A percentile compares a stretch with the other conserved stretches of the same genome.
These are phyloP conservation scores for Sisor rabdophorus DNA, from an alignment of 2,113 vertebrate genomes.

Conservation along the genomic window DNA sequence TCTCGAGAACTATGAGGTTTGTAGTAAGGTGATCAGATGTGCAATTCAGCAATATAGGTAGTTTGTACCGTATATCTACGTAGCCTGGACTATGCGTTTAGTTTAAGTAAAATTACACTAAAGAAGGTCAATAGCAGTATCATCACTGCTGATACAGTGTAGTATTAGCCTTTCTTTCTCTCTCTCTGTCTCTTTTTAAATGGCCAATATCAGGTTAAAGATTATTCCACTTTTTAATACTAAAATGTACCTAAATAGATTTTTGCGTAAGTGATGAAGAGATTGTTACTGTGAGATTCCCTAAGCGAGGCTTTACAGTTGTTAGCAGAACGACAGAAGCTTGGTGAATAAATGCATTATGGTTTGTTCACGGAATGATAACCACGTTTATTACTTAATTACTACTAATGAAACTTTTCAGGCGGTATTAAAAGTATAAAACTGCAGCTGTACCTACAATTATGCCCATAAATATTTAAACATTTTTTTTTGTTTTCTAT, in stretches of 20 bases:
- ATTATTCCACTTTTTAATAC: too few relatives aligned
- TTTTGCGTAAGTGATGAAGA: too few relatives aligned
- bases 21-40: conserved; percentile 1
- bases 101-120: neutral
- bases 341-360: neutral
- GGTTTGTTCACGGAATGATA: neutral
- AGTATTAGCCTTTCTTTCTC: too few relatives aligned
- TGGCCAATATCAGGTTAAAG: too few relatives aligned
- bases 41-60: neutral
- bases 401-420: neutral
- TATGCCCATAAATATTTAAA: neutral
- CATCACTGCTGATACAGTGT: too few relatives aligned
- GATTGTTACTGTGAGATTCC: neutral
- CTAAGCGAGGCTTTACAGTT: neutral
- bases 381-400: neutral
- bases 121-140: too few relatives aligned
- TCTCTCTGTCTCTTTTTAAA: too few relatives aligned
- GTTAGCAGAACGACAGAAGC: neutral
- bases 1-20: neutral
- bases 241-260: too few relatives aligned
- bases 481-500: neutral
- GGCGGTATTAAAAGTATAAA: neutral
- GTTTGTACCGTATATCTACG: neutral
- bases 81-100: neutral
- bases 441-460: neutral